A percentile compares a stretch with the other conserved stretches of the same genome.
Evolutionary conservation across 2,888 invertebrate species (phyloP).

Genomic region (Drosophila glabriapex): DNA sequence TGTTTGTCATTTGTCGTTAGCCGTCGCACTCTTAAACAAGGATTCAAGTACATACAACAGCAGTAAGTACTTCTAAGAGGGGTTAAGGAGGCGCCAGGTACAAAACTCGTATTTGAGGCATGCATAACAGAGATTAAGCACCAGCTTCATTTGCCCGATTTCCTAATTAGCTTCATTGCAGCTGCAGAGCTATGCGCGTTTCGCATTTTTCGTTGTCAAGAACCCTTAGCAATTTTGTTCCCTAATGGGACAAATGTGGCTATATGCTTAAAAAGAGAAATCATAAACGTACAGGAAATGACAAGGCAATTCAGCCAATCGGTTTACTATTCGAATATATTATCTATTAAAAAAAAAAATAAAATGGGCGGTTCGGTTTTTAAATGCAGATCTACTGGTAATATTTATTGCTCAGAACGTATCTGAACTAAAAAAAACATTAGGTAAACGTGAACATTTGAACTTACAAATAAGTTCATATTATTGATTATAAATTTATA

Average conservation of each 20-base stretch:
- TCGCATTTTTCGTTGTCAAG: constrained; percentile 4
- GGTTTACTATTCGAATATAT: background rate
- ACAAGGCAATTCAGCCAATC: background rate
- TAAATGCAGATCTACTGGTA: background rate
- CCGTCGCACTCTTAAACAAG: constrained; percentile 8
- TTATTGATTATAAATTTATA: background rate
- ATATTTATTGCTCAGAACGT: background rate
- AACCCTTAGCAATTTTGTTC: background rate
- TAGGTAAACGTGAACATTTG: background rate
- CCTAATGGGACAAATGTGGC: background rate
- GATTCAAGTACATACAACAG: constrained; percentile 13
- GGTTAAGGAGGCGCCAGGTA: background rate
- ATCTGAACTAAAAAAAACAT: background rate
- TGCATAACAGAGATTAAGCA: constrained; percentile 12
- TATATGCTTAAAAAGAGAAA: background rate
- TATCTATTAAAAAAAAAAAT: no score
- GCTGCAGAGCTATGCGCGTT: no score
- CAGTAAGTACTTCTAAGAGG: background rate
- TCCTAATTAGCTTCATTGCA: constrained; percentile 25
- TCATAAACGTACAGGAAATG: background rate
- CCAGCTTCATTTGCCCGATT: constrained; percentile 14
- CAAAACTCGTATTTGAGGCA: constrained; percentile 4
- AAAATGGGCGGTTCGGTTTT: no score
- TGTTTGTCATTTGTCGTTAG: constrained; percentile 24
- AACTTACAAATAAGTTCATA: background rate